Evolutionary conservation across 1,140 invertebrate genomes (phyloP).

Genomic region (Zaprionus tsacasi): DNA sequence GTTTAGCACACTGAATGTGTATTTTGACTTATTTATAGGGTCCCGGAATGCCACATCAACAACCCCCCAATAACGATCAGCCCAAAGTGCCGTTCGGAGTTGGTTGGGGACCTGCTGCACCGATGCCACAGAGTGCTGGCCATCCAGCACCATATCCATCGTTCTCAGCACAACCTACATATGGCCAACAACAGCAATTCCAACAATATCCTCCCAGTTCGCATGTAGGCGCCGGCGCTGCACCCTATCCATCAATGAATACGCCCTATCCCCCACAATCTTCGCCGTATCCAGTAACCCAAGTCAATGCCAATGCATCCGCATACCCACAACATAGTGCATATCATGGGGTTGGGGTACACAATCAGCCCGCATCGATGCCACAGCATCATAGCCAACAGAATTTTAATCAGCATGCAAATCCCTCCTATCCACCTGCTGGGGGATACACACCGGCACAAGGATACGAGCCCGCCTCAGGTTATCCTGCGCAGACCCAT

Average conservation of each 20-base stretch:
- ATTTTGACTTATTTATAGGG: slow-evolving; percentile 74
- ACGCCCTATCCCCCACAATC: slow-evolving; percentile 47
- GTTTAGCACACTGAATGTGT: slow-evolving; percentile 14
- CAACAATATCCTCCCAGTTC: slow-evolving; percentile 43
- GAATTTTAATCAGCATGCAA: slow-evolving; percentile 33
- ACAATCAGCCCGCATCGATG: not conserved
- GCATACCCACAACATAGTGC: slow-evolving; percentile 45
- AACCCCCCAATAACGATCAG: slow-evolving; percentile 56
- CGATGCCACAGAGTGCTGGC: slow-evolving; percentile 59
- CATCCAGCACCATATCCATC: slow-evolving; percentile 49
- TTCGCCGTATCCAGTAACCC: slow-evolving; percentile 39
- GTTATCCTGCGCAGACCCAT: slow-evolving; percentile 11
- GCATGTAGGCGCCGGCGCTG: slow-evolving; percentile 20
- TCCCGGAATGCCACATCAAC: slow-evolving; percentile 76
- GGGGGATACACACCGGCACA: slow-evolving; percentile 52
- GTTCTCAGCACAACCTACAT: slow-evolving; percentile 21
- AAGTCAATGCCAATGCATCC: slow-evolving; percentile 5
- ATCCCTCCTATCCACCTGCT: slow-evolving; percentile 50
- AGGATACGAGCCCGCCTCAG: slow-evolving; percentile 36
- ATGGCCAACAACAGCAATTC: slow-evolving; percentile 19
- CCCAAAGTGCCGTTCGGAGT: slow-evolving; percentile 74
- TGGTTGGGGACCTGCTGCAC: slow-evolving; percentile 70
- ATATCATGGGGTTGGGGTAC: not conserved
- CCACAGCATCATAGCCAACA: slow-evolving; percentile 28
- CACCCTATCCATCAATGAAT: slow-evolving; percentile 49